Evolutionary conservation across 35 echinoderm and acorn worm genomes (phyloP), one percentile per base, ranked within the genome.

Genomic region (Holothuria glaberrima): DNA sequence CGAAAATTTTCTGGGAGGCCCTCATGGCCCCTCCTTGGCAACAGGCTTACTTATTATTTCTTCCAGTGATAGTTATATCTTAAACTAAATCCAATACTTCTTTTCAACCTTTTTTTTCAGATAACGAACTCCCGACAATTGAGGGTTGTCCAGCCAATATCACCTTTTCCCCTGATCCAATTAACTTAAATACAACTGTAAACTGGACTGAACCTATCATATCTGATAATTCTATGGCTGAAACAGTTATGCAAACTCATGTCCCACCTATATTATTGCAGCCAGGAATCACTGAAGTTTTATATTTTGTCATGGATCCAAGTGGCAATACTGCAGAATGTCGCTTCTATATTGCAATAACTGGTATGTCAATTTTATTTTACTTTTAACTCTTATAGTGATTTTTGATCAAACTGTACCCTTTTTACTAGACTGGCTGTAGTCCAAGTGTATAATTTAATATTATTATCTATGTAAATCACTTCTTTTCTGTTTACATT

Each of bases 161-260:
- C 27, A 84, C 41, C 56, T 84, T 56, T 31, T 0, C 54, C 18
- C 80, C 80, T 13, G 80, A 84, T 34, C 56, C 80, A 5, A 17
- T 59, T 5, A 84, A 63, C 14, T 25, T 84, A 9, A 32, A 60
- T 29, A 57, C 24, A 9, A 59, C 80, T 2, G 80, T 84, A 18
- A 84, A 25, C 52, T 84, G 80, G 80, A 84, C 80, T 24, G 80
- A 84, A 22, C 80, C 80, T 12, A 27, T 36, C 57, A 84, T 84
- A 30, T 60, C 57, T 0, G 80, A 84, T 52, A 84, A 84, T 61
- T 84, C 80, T 30, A 31, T 48, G 10, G 25, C 20, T 13, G 54
- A 30, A 22, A 84, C 80, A 4, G 21, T 84, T 18, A 60, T 20
- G 25, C 80, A 84, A 26, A 84, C 80, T 9, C 80, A 84, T 38